phyloP scores from a whole-genome alignment of 2,797 vertebrate genomes.

The Pseudochromis fuscus region DNA sequence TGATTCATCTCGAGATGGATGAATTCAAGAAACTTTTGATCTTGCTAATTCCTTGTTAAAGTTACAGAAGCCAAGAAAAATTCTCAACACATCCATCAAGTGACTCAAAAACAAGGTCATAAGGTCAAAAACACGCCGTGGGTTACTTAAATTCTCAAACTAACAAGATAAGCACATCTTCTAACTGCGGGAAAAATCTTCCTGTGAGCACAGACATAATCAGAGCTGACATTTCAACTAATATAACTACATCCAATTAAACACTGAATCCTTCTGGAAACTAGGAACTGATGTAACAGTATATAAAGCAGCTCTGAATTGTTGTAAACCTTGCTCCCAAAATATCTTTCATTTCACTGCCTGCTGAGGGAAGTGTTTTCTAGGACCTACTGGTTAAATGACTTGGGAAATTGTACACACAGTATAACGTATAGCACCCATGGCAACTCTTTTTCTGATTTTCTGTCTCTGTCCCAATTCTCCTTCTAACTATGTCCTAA shows the following conservation, averaged over 20 bases:
- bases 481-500: slow-evolving; percentile 66
- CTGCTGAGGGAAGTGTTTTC: slow-evolving; percentile 35
- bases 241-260: slow-evolving; percentile 13
- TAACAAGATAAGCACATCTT: slow-evolving; percentile 7
- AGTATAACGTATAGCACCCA: slow-evolving; percentile 52
- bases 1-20: too few species aligned
- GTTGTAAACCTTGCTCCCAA: slow-evolving; percentile 10
- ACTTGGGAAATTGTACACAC: slow-evolving; percentile 62
- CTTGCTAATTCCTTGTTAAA: background rate
- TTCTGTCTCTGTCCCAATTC: slow-evolving; percentile 69
- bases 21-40: background rate
- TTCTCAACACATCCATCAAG: slow-evolving; percentile 2
- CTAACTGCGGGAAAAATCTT: background rate
- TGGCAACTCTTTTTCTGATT: slow-evolving; percentile 67
- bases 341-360: background rate
- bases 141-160: slow-evolving; percentile 3
- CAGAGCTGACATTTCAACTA: slow-evolving; percentile 14
- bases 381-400: slow-evolving; percentile 58
- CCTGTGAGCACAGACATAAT: slow-evolving; percentile 1
- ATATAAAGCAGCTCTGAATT: slow-evolving; percentile 5
- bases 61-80: slow-evolving; percentile 12
- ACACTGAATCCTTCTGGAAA: slow-evolving; percentile 12
- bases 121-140: background rate
- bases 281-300: slow-evolving; percentile 17
- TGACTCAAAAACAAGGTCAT: slow-evolving; percentile 14